phyloP scores from a whole-genome alignment of 2,888 invertebrate species.

The Lordiphosa andalusiaca region DNA sequence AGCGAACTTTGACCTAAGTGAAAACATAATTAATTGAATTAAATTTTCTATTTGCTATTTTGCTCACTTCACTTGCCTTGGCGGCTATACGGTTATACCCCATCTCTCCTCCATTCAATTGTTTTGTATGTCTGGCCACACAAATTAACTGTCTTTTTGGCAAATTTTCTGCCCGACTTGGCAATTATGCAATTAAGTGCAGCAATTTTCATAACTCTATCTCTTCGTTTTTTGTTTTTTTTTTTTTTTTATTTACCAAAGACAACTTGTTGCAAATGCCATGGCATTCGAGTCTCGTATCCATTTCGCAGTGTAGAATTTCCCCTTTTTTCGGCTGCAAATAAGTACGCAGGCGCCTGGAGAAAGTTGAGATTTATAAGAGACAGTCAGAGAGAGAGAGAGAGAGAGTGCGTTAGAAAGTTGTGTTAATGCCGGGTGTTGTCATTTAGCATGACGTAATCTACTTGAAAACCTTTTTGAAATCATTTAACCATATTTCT shows the following conservation, averaged over 20 bases:
- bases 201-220: slow-evolving; percentile 6
- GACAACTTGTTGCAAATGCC: slow-evolving; percentile 65
- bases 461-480: background rate
- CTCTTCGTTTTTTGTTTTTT: too few relatives aligned
- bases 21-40: slow-evolving; percentile 73
- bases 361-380: slow-evolving; percentile 10
- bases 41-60: slow-evolving; percentile 65
- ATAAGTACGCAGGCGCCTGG: slow-evolving; percentile 49
- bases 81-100: too few relatives aligned
- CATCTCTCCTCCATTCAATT: slow-evolving; percentile 7
- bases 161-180: slow-evolving; percentile 66
- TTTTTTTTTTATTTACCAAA: slow-evolving; percentile 13
- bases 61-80: background rate
- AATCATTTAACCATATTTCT: background rate
- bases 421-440: slow-evolving; percentile 50
- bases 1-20: slow-evolving; percentile 47
- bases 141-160: slow-evolving; percentile 62
- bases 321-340: slow-evolving; percentile 18
- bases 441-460: slow-evolving; percentile 70
- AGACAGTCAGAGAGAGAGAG: slow-evolving; percentile 6
- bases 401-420: background rate
- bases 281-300: slow-evolving; percentile 12
- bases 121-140: slow-evolving; percentile 23
- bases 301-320: slow-evolving; percentile 25
- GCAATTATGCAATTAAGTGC: slow-evolving; percentile 70